phyloP scores from a whole-genome alignment of 2,797 vertebrate species.

The Arctocebus calabarensis region DNA sequence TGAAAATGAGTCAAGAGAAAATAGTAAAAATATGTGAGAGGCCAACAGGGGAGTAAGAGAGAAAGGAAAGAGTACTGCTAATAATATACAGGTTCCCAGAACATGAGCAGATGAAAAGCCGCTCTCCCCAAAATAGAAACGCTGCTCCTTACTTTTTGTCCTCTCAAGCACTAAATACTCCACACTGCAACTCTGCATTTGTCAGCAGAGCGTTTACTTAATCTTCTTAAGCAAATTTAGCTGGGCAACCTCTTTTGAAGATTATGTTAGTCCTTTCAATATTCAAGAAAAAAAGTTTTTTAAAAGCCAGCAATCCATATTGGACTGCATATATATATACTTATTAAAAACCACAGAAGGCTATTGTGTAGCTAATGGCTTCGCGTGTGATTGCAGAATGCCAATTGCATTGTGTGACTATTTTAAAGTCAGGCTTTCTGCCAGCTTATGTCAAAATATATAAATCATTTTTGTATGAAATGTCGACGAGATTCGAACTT shows the following conservation, averaged over 20 bases:
- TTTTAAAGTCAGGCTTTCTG: slow-evolving; percentile 47
- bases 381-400: slow-evolving; percentile 55
- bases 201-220: slow-evolving; percentile 35
- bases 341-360: neutral
- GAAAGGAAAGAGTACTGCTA: neutral
- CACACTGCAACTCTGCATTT: neutral
- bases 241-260: slow-evolving; percentile 40
- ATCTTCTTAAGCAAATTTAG: slow-evolving; percentile 62
- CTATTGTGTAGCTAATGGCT: neutral
- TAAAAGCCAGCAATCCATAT: slow-evolving; percentile 23
- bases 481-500: slow-evolving; percentile 5
- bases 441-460: slow-evolving; percentile 10
- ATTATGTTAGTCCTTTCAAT: slow-evolving; percentile 54
- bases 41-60: neutral
- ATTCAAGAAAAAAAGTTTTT: slow-evolving; percentile 16
- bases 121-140: neutral
- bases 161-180: slow-evolving; percentile 4
- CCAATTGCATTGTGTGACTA: neutral
- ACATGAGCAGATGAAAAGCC: slow-evolving; percentile 39
- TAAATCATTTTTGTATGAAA: slow-evolving; percentile 38
- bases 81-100: neutral
- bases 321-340: neutral
- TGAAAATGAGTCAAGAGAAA: slow-evolving; percentile 25
- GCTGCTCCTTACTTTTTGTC: neutral
- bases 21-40: slow-evolving; percentile 16